Evolutionary conservation across 2,113 vertebrate species (phyloP).

Genomic region (Arvicanthis niloticus): DNA sequence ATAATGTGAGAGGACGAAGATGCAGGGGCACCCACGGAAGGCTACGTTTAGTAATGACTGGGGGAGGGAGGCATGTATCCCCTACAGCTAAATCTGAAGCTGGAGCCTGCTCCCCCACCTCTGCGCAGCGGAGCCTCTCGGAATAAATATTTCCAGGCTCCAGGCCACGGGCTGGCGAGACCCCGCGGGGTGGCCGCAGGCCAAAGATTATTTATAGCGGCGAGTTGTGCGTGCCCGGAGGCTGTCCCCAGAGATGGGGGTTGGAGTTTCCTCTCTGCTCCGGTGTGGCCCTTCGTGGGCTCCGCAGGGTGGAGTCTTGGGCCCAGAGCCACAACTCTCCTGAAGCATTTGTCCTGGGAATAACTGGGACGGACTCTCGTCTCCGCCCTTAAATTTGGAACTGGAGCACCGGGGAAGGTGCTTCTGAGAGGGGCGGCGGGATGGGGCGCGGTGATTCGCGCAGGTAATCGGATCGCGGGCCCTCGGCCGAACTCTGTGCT

Average conservation of each 20-base stretch:
- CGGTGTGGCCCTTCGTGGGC: constrained; percentile 45
- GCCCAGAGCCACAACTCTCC: constrained; percentile 13
- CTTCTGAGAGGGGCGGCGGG: constrained; percentile 51
- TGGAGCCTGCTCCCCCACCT: neutral
- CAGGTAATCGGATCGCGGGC: constrained; percentile 76
- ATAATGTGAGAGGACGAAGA: constrained; percentile 57
- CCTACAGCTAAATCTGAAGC: neutral
- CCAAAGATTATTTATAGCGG: constrained; percentile 83
- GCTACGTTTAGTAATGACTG: constrained; percentile 56
- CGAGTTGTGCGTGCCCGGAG: constrained; percentile 64
- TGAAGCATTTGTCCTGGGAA: constrained; percentile 47
- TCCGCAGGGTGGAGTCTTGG: constrained; percentile 50
- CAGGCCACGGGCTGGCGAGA: constrained; percentile 80
- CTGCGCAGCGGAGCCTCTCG: constrained; percentile 62
- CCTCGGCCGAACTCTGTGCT: neutral
- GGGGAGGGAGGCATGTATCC: constrained; percentile 1
- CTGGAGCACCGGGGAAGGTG: neutral
- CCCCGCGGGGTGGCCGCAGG: constrained; percentile 80
- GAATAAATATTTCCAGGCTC: constrained; percentile 85
- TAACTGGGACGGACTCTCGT: constrained; percentile 53
- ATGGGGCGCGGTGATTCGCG: constrained; percentile 41
- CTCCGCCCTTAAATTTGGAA: constrained; percentile 52
- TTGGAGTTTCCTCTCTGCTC: constrained; percentile 59
- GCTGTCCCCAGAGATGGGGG: constrained; percentile 46
- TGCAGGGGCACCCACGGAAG: constrained; percentile 40